phyloP scores from a whole-genome alignment of 2,113 vertebrate species.

The Scortum barcoo region DNA sequence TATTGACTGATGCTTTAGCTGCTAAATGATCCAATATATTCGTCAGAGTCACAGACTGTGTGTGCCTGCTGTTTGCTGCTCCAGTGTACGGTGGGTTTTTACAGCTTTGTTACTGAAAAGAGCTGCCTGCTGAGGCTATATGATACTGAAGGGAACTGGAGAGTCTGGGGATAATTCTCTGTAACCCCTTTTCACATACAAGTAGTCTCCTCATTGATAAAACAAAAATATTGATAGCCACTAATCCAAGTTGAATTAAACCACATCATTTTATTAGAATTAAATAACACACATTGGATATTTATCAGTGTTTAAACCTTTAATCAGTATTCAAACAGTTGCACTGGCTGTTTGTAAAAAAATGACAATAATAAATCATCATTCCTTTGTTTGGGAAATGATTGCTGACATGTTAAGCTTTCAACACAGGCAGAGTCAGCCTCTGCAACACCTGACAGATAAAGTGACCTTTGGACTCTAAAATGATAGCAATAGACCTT shows the following conservation, averaged over 20 bases:
- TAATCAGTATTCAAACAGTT: not conserved
- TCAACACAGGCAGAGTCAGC: not conserved
- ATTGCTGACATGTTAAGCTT: conserved; percentile 6
- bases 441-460: not conserved
- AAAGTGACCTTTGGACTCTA: not conserved
- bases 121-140: no score
- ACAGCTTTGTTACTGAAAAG: no score
- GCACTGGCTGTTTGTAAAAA: not conserved
- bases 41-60: no score
- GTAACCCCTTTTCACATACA: no score
- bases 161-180: no score
- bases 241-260: not conserved
- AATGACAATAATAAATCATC: not conserved
- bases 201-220: no score
- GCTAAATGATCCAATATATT: no score
- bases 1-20: no score
- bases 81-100: no score
- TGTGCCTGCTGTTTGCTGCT: no score
- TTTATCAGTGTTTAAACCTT: not conserved
- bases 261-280: not conserved
- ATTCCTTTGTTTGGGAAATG: not conserved
- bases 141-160: no score
- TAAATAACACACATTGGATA: not conserved
- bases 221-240: no score
- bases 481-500: not conserved